A percentile compares a stretch with the other conserved stretches of the same genome.
Conservation (phyloP, 2,797 vertebrate species). For the Champsocephalus esox region DNA sequence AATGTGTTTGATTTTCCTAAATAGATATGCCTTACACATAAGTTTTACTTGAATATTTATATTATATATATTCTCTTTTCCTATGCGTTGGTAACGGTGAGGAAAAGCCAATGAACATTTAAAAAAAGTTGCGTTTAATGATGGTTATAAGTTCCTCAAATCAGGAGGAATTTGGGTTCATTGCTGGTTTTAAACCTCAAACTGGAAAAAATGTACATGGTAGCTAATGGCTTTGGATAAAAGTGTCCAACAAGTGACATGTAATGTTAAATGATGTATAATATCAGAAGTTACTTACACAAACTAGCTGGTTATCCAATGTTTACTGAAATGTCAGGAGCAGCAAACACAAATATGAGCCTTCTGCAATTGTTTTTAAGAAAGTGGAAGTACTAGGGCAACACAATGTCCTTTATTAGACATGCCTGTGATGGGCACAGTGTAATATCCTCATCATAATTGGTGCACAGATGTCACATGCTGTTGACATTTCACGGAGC, state of each 20-base stretch:
- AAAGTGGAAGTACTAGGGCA: constrained; percentile 27
- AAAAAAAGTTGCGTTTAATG: background rate
- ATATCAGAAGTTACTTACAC: background rate
- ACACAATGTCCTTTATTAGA: constrained; percentile 60
- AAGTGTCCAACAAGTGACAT: too few species aligned
- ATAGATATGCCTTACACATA: too few species aligned
- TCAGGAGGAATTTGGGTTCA: background rate
- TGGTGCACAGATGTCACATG: constrained; percentile 77
- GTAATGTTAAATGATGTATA: background rate
- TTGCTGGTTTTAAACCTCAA: background rate
- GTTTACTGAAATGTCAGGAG: background rate
- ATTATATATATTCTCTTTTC: too few species aligned
- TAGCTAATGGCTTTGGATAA: background rate
- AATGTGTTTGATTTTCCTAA: background rate
- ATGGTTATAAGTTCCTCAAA: background rate
- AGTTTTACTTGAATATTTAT: too few species aligned
- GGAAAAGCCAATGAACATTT: too few species aligned
- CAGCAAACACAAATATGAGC: background rate
- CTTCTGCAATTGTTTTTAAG: constrained; percentile 8
- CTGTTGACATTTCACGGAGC: constrained; percentile 81
- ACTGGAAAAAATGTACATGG: background rate
- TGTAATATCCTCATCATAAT: constrained; percentile 79
- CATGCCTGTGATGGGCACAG: constrained; percentile 64
- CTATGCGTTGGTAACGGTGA: background rate
- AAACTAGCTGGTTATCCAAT: background rate